Base-by-base conservation (phyloP, 1,140 invertebrate genomes). In the Hetaerina americana region DNA sequence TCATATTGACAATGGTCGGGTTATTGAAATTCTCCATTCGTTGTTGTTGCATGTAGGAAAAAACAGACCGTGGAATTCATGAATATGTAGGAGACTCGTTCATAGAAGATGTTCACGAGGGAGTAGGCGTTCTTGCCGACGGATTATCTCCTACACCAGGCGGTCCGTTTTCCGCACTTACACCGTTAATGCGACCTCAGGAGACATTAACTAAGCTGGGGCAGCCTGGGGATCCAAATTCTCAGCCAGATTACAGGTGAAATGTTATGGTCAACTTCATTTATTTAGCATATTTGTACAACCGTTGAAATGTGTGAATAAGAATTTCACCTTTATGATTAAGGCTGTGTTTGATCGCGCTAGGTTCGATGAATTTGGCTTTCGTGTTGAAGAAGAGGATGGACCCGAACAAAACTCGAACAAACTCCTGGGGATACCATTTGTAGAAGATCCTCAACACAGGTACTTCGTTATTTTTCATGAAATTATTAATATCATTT, bases 281-380 rank as follows among this genome's bases (percentile, higher is more conserved):
- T 71, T 27, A 71, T 31, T 40, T n/a, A n/a, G n/a, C n/a, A n/a
- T n/a, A n/a, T n/a, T n/a, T n/a, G n/a, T n/a, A n/a, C n/a, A n/a
- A n/a, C n/a, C n/a, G n/a, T n/a, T n/a, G n/a, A n/a, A n/a, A n/a
- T n/a, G n/a, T n/a, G n/a, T n/a, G n/a, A n/a, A n/a, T n/a, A n/a
- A n/a, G n/a, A n/a, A n/a, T n/a, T n/a, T n/a, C n/a, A n/a, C n/a
- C n/a, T n/a, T n/a, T n/a, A n/a, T n/a, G n/a, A n/a, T n/a, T n/a
- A n/a, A n/a, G n/a, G n/a, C n/a, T n/a, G n/a, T n/a, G n/a, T n/a
- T n/a, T n/a, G n/a, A n/a, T n/a, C n/a, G n/a, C n/a, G n/a, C n/a
- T 77, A 89, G 93, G 76, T 98, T 97, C 84, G 96, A 99, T 84
- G 96, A 99, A 83, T 98, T 99, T 86, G 97, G 97, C 0, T 99